Percentiles rank a stretch among this genome's conserved stretches.
Evolutionary conservation across 2,113 vertebrate genomes (phyloP).

Genomic region (Alosa alosa): DNA sequence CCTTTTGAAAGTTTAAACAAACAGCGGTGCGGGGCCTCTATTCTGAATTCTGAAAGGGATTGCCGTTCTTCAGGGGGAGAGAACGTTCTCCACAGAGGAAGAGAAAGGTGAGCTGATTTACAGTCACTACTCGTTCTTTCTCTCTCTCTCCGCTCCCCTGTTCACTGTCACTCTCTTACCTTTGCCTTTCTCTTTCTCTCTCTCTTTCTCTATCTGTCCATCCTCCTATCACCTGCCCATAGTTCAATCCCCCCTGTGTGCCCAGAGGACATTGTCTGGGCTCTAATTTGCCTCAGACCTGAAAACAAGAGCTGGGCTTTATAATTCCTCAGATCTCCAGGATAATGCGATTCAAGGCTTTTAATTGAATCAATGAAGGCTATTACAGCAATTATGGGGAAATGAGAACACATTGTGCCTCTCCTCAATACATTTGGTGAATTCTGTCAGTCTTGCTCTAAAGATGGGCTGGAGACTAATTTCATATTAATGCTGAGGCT

Average conservation of each 20-base stretch:
- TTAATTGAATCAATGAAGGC: slow-evolving; percentile 78
- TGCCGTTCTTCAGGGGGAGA: neutral
- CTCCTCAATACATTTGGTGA: slow-evolving; percentile 70
- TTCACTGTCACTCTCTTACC: neutral
- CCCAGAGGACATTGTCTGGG: slow-evolving; percentile 48
- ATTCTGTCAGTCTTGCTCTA: slow-evolving; percentile 58
- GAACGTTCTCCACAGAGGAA: neutral
- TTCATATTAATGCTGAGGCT: slow-evolving; percentile 62
- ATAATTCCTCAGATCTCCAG: slow-evolving; percentile 63
- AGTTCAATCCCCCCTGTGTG: slow-evolving; percentile 12
- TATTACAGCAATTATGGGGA: slow-evolving; percentile 77
- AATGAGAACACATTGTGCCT: slow-evolving; percentile 68
- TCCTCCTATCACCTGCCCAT: neutral
- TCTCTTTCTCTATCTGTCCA: neutral
- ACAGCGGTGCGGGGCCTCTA: neutral
- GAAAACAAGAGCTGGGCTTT: slow-evolving; percentile 52
- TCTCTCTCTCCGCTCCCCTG: neutral
- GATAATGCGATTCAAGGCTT: slow-evolving; percentile 63
- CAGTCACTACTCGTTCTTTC: neutral
- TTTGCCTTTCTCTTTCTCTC: neutral
- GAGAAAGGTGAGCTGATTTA: neutral
- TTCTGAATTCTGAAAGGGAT: neutral
- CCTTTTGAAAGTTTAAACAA: slow-evolving; percentile 4
- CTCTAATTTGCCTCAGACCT: slow-evolving; percentile 59
- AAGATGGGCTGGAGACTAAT: slow-evolving; percentile 47